Evolutionary conservation across 2,888 invertebrate genomes (phyloP).

Genomic region (Orchesella flavescens): DNA sequence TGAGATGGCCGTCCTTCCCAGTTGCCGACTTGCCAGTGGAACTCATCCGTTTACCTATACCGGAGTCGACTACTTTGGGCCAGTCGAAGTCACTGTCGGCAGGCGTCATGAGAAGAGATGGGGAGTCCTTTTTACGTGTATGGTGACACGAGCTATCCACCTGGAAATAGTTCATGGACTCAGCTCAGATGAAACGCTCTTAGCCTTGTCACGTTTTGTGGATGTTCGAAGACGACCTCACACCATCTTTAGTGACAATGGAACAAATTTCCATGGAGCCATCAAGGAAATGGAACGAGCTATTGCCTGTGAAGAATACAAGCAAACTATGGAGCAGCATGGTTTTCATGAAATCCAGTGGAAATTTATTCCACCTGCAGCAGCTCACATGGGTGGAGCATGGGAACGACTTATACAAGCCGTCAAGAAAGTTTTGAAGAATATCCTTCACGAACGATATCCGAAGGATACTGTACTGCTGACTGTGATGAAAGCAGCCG

Average conservation of each 20-base stretch:
- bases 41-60: too few relatives aligned
- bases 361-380: not conserved
- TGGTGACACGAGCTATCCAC: conserved; percentile 30
- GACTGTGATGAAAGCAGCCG: conserved; percentile 15
- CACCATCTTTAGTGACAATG: conserved; percentile 63
- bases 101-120: conserved; percentile 29
- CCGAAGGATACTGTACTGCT: conserved; percentile 23
- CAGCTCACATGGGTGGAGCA: conserved; percentile 4
- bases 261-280: conserved; percentile 62
- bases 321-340: not conserved
- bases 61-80: too few relatives aligned
- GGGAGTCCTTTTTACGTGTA: conserved; percentile 28
- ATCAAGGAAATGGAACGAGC: not conserved
- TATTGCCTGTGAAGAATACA: not conserved
- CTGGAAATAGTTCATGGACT: conserved; percentile 9
- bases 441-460: not conserved
- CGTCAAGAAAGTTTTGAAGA: conserved; percentile 10
- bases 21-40: not conserved
- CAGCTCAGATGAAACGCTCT: conserved; percentile 28
- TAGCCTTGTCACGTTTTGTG: conserved; percentile 42
- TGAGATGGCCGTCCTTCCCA: conserved; percentile 25
- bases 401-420: conserved; percentile 11
- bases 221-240: conserved; percentile 37
- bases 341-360: not conserved
- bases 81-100: conserved; percentile 19